Evolutionary conservation across 2,113 vertebrate genomes (phyloP), one percentile per base, ranked within the genome.

Genomic region (Heterotis niloticus): DNA sequence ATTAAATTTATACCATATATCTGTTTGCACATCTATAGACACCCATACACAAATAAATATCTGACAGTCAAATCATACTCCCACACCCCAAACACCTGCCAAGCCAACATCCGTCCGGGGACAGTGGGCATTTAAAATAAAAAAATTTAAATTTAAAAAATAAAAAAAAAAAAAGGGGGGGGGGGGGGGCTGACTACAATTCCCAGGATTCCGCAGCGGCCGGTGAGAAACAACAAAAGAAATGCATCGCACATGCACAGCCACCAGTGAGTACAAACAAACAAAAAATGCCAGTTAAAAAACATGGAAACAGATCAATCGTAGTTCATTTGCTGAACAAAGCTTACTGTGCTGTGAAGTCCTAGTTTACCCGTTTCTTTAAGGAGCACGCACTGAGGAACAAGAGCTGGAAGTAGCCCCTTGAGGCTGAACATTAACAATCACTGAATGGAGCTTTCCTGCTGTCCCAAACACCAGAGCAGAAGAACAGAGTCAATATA

Each of bases 401-500:
- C 66, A 52, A 65, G 85, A 86, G 82, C 79, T 56, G 79, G 83
- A 82, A 79, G 83, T 84, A 82, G 84, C 87, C 86, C 86, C 83
- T 85, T 84, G 83, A 88, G 85, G 86, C 88, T 88, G 85, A 88
- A 88, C 89, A 79, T 83, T 84, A 88, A 90, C 88, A 86, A 87
- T 89, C 88, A 89, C 88, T 87, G 84, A 87, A 89, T 82, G 89
- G 86, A 89, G 89, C 92, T 89, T 86, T 92, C 92, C 91, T 94
- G 93, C 85, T 89, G 92, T 93, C 92, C 92, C 94, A 92, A 92
- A 92, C 85, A 90, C 87, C 87, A 89, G 86, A 88, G 89, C 87
- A 88, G 95, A 95, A 91, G 93, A 93, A 94, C 94, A 96, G 90
- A 91, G 93, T 94, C 95, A 92, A 97, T 96, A 98, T 94, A 94